Evolutionary conservation across 2,888 invertebrate species (phyloP).

Genomic region (Oxyteleia sp.): DNA sequence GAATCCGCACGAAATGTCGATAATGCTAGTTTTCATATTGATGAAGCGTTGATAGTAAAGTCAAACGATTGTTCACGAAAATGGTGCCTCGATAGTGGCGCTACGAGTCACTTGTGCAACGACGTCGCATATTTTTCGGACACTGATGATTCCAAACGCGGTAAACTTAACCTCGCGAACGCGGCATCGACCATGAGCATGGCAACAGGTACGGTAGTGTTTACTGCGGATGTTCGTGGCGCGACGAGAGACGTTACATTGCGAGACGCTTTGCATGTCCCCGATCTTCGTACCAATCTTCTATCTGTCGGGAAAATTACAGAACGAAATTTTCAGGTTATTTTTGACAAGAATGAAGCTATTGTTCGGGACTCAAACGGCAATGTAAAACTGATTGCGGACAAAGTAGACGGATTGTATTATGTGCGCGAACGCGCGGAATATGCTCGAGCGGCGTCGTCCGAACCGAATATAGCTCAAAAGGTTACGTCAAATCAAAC

Average conservation of each 20-base stretch:
- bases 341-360: too few relatives aligned
- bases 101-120: conserved; percentile 1
- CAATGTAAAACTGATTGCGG: background rate
- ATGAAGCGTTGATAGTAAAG: background rate
- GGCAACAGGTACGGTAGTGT: conserved; percentile 1
- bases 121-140: background rate
- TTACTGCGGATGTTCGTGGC: background rate
- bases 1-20: conserved; percentile 3
- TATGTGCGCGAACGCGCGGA: conserved; percentile 9
- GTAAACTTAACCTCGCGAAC: conserved; percentile 5
- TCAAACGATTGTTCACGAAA: background rate
- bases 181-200: background rate
- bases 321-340: too few relatives aligned
- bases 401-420: conserved; percentile 11
- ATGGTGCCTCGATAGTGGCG: conserved; percentile 13
- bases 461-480: too few relatives aligned
- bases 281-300: too few relatives aligned
- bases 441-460: background rate
- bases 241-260: too few relatives aligned
- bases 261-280: too few relatives aligned
- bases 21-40: background rate
- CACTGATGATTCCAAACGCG: background rate
- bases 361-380: conserved; percentile 12
- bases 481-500: background rate
- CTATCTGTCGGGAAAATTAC: too few relatives aligned